A percentile compares a stretch with the other conserved stretches of the same genome.
phyloP scores from a whole-genome alignment of 1,140 invertebrate genomes.

The Lepidotrigona ventralis region DNA sequence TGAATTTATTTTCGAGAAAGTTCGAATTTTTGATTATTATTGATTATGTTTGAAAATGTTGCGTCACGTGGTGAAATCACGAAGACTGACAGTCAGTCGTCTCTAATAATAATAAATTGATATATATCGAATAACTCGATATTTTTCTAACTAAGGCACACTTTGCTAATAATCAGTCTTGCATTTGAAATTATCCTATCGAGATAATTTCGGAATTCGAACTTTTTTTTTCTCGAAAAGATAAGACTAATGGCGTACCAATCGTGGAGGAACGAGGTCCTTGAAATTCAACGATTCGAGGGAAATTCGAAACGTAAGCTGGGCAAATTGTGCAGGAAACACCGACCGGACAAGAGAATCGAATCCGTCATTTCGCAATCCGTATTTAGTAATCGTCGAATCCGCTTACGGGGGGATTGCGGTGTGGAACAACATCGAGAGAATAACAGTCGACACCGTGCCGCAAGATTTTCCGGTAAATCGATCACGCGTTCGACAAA shows the following conservation, averaged over 20 bases:
- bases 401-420: slow-evolving; percentile 58
- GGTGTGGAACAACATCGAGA: slow-evolving; percentile 7
- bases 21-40: background rate
- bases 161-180: too few species aligned
- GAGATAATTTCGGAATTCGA: background rate
- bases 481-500: slow-evolving; percentile 14
- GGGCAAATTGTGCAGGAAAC: background rate
- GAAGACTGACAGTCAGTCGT: background rate
- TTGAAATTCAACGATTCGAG: background rate
- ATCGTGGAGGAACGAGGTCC: background rate
- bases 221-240: background rate
- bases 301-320: background rate
- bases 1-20: background rate
- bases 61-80: too few species aligned
- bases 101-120: background rate
- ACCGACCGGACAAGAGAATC: background rate
- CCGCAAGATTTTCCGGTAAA: slow-evolving; percentile 15
- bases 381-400: slow-evolving; percentile 40
- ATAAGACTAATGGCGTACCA: background rate
- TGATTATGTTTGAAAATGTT: too few species aligned
- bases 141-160: too few species aligned
- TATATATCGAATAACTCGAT: background rate
- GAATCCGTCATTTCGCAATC: slow-evolving; percentile 29
- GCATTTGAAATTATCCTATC: too few species aligned
- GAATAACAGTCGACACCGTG: slow-evolving; percentile 32